Conservation (phyloP, 2,888 invertebrate species). For the Spilosoma lubricipeda region DNA sequence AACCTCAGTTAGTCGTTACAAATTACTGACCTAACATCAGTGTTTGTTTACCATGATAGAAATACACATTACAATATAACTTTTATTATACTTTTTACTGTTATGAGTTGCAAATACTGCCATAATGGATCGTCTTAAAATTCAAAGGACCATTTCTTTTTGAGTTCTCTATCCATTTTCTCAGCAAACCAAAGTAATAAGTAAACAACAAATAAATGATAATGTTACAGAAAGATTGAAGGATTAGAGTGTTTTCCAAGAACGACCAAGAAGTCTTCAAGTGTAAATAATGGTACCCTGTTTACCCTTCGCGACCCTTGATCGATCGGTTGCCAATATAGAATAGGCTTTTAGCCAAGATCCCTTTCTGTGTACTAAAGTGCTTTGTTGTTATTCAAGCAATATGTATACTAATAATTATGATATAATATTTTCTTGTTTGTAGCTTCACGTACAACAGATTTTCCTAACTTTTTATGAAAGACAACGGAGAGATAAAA, state of each 20-base stretch:
- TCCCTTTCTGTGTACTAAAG: neutral
- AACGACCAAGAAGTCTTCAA: slow-evolving; percentile 12
- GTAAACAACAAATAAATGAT: neutral
- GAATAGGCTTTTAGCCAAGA: slow-evolving; percentile 6
- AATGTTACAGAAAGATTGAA: neutral
- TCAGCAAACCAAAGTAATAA: neutral
- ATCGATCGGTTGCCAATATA: slow-evolving; percentile 12
- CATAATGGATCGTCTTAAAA: neutral
- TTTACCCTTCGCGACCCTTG: neutral
- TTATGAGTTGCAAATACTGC: neutral
- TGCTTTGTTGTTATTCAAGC: neutral
- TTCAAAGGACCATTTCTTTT: neutral
- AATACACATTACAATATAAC: neutral
- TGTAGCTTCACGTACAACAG: too few species aligned
- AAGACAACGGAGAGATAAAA: too few species aligned
- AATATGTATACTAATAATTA: neutral
- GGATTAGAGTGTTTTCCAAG: slow-evolving; percentile 18
- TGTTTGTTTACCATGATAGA: neutral
- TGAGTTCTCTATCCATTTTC: neutral
- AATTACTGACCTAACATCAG: neutral
- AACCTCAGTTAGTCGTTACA: too few species aligned
- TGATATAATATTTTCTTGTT: too few species aligned
- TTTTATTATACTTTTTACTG: too few species aligned
- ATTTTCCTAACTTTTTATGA: too few species aligned
- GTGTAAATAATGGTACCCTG: slow-evolving; percentile 11